phyloP scores from a whole-genome alignment of 2,113 vertebrate species.

The Aplodontia rufa region DNA sequence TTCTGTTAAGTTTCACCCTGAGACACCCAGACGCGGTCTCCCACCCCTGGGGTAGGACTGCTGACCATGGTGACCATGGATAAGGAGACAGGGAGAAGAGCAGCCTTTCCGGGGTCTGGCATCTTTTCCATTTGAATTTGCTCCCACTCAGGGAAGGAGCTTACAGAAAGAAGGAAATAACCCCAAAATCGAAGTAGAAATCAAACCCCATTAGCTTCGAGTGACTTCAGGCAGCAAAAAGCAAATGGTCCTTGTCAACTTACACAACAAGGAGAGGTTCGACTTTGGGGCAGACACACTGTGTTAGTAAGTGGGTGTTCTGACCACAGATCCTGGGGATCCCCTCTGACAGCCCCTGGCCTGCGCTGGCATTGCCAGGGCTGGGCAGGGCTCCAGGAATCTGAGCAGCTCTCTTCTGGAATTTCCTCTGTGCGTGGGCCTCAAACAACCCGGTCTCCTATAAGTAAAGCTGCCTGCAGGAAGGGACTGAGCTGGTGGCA shows the following conservation, averaged over 20 bases:
- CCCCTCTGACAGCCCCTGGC: background rate
- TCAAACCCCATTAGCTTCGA: background rate
- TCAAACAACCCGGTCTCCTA: background rate
- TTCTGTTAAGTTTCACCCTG: background rate
- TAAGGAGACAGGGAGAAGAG: too few relatives aligned
- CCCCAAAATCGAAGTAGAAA: background rate
- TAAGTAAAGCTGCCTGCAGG: background rate
- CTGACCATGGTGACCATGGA: too few relatives aligned
- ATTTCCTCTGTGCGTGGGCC: too few relatives aligned
- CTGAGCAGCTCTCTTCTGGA: background rate
- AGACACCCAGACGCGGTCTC: background rate
- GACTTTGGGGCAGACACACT: too few relatives aligned
- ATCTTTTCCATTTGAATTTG: background rate
- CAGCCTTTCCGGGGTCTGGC: too few relatives aligned
- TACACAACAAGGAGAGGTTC: too few relatives aligned
- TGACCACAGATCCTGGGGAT: too few relatives aligned
- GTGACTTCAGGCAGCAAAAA: background rate
- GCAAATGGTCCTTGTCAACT: background rate
- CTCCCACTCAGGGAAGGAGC: background rate
- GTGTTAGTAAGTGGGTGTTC: background rate
- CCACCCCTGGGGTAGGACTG: background rate
- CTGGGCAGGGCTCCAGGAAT: background rate
- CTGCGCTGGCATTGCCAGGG: background rate
- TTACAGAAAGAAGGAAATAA: background rate
- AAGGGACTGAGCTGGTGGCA: too few relatives aligned